Evolutionary conservation across 2,888 invertebrate genomes (phyloP), one percentile per base, ranked within the genome.

Genomic region (Drosophila lacicola): DNA sequence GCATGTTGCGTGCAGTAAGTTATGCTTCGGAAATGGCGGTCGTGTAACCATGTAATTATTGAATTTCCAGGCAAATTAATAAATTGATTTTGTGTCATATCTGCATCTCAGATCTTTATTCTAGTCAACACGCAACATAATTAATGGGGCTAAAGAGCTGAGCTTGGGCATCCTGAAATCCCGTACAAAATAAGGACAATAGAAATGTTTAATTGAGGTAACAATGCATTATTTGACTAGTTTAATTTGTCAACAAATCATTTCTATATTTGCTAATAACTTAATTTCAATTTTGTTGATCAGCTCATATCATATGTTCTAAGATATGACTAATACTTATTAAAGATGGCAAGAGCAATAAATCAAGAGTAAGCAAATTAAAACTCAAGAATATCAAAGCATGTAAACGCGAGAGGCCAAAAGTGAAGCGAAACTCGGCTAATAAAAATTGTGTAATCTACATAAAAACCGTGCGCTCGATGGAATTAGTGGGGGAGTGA

Each of bases 361-460:
- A 83, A 85, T 84, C 83, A 83, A 45, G 49, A 66, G 60, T 63
- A 51, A 41, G 66, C 68, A 70, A 84, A 83, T 86, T 83, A 83
- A 86, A 80, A 78, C 78, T 83, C 72, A 78, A 65, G 78, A 58
- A 79, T 74, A 82, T 84, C 82, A 78, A 67, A 65, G 29, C 29
- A 8, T 29, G 29, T 62, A 58, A 65, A 80, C 78, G 78, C 49
- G 39, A 63, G 71, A 53, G 60, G 41, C 33, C 17, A 46, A 49
- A 73, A 73, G 73, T 70, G 67, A 78, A 66, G n/a, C n/a, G 70
- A 70, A 78, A 67, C 58, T 62, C 63, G 47, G 64, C 82, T 85
- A 84, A 84, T 85, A 84, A 85, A 84, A 85, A 84, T 85, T 82
- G 75, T 70, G 78, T 85, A 83, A 85, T 84, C 86, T 85, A 57